Percentiles rank a stretch among this genome's conserved stretches.
Conservation (phyloP, 2,797 vertebrate genomes). For the Danio tinwini region DNA sequence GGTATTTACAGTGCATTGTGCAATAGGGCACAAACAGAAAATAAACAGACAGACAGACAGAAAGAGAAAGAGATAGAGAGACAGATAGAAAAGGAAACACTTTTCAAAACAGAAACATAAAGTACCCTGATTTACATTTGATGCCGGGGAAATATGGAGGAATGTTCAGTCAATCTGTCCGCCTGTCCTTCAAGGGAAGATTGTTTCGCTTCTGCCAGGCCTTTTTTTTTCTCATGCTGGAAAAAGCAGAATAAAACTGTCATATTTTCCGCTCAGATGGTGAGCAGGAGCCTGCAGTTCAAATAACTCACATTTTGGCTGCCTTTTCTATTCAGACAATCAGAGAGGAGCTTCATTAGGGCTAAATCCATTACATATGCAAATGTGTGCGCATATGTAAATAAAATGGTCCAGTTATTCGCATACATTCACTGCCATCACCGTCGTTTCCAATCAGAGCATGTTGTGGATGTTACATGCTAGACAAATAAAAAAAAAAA, state of each 20-base stretch:
- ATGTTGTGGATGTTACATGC: conserved; percentile 68
- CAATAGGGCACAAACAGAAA: conserved; percentile 74
- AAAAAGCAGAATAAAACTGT: conserved; percentile 31
- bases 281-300: conserved; percentile 17
- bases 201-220: conserved; percentile 22
- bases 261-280: conserved; percentile 17
- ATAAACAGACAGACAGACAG: too few relatives aligned
- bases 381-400: conserved; percentile 73
- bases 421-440: conserved; percentile 73
- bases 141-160: conserved; percentile 41
- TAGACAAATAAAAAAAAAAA: conserved; percentile 62
- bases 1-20: conserved; percentile 83
- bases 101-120: conserved; percentile 70
- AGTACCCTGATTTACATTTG: conserved; percentile 78
- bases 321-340: conserved; percentile 66
- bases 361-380: conserved; percentile 80
- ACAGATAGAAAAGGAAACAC: conserved; percentile 56
- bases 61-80: neutral
- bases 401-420: conserved; percentile 72
- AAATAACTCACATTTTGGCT: conserved; percentile 68
- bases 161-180: conserved; percentile 25
- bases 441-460: conserved; percentile 44
- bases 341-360: conserved; percentile 81
- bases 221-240: neutral
- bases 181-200: conserved; percentile 20